A percentile compares a stretch with the other conserved stretches of the same genome.
Evolutionary conservation across 2,888 invertebrate genomes (phyloP).

Genomic region (Drosophila rubida): DNA sequence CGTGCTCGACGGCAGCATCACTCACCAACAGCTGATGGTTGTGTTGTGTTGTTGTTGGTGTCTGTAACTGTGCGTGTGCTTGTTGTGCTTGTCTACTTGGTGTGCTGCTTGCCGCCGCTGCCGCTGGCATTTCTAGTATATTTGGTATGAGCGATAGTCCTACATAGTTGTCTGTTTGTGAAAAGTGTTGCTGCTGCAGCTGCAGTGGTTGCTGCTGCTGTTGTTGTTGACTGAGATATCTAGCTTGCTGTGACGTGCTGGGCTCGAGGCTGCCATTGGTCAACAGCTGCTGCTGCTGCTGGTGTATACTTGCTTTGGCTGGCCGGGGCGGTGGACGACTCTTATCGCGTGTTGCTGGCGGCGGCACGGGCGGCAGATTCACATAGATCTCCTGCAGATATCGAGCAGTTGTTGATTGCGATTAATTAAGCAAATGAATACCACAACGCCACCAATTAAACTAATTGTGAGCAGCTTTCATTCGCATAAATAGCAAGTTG

Average conservation of each 20-base stretch:
- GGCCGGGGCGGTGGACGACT: conserved; percentile 78
- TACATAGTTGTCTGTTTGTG: conserved; percentile 82
- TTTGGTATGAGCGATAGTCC: conserved; percentile 78
- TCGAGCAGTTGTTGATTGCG: neutral
- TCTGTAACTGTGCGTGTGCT: conserved; percentile 9
- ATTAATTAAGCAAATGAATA: conserved; percentile 6
- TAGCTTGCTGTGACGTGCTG: conserved; percentile 74
- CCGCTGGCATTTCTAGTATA: conserved; percentile 65
- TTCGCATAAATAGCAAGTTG: neutral
- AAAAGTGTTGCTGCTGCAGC: conserved; percentile 80
- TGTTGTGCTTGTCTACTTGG: conserved; percentile 55
- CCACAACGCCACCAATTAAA: neutral
- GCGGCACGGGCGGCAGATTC: conserved; percentile 80
- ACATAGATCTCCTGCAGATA: conserved; percentile 82
- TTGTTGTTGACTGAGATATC: conserved; percentile 64
- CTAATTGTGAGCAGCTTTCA: neutral
- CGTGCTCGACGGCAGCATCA: conserved; percentile 58
- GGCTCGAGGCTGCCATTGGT: conserved; percentile 59
- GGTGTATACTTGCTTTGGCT: conserved; percentile 80
- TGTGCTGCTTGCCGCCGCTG: conserved; percentile 48
- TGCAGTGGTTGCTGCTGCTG: conserved; percentile 68
- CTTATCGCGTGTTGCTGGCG: conserved; percentile 74
- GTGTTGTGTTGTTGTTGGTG: conserved; percentile 20
- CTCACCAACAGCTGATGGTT: conserved; percentile 77
- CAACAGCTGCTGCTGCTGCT: conserved; percentile 60